A percentile compares a stretch with the other conserved stretches of the same genome.
Conservation (phyloP, 2,888 invertebrate species). For the Girardia tigrina region DNA sequence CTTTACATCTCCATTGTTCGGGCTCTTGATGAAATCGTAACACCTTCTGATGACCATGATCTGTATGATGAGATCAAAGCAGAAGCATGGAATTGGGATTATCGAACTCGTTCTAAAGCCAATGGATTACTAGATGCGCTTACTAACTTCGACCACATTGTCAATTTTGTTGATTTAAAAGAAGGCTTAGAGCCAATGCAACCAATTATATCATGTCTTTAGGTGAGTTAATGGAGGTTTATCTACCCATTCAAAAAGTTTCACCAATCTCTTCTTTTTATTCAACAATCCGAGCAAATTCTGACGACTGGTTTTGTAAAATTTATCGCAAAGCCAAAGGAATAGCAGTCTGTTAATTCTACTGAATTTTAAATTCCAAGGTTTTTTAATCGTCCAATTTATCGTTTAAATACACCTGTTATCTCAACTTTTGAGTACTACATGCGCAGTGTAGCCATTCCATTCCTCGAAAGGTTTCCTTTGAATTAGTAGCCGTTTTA, state of each 20-base stretch:
- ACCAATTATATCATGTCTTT: slow-evolving; percentile 25
- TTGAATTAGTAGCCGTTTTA: neutral
- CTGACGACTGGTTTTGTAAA: neutral
- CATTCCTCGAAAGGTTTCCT: slow-evolving; percentile 23
- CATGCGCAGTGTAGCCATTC: slow-evolving; percentile 8
- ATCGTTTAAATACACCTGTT: slow-evolving; percentile 28
- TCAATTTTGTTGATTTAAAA: neutral
- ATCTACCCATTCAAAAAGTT: slow-evolving; percentile 12
- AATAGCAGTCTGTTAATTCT: neutral
- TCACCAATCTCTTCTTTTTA: neutral
- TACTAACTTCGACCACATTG: slow-evolving; percentile 18
- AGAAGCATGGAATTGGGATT: slow-evolving; percentile 1
- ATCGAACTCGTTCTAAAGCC: neutral
- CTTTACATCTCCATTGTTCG: too few relatives aligned
- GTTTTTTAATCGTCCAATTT: neutral
- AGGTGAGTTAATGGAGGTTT: slow-evolving; percentile 27
- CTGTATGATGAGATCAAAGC: too few relatives aligned
- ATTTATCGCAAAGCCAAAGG: neutral
- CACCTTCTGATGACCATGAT: too few relatives aligned
- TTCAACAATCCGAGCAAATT: slow-evolving; percentile 14
- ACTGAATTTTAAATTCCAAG: neutral
- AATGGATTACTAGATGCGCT: slow-evolving; percentile 1
- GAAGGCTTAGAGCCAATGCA: slow-evolving; percentile 25
- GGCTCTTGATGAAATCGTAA: too few relatives aligned
- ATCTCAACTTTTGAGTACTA: slow-evolving; percentile 17